Base-by-base conservation (phyloP, 2,888 invertebrate genomes). In the Cerastis rubricosa region DNA sequence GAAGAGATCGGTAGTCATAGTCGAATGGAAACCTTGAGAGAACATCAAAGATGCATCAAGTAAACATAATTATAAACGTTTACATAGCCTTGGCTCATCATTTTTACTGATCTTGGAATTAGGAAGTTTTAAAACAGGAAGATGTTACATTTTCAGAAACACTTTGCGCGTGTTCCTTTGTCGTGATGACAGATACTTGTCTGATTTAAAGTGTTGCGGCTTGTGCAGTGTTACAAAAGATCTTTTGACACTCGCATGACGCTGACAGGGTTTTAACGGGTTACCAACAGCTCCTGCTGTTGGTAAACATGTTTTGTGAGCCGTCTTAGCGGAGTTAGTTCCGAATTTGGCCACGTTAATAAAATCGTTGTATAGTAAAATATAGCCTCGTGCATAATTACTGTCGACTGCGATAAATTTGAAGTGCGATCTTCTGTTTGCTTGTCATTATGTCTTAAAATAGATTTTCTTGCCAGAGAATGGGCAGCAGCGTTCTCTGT, bases 21-120 rank as follows among this genome's bases (percentile, higher is more conserved):
- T 74, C 73, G 78, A 86, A 80, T 81, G 78, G 64, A 43, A 80
- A 81, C 90, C 89, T 90, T 90, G 88, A 84, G 64, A 71, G 66
- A 83, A 83, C 82, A 89, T 90, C 90, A 90, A 90, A 90, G 88
- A 79, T 74, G 67, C 73, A 69, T 72, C 45, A 71, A 71, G 76
- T 83, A 88, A 89, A 84, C 83, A 82, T 22, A 25, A 75, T 54
- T 68, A 68, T 84, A 83, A 83, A 85, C 70, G 86, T 84, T 80
- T 69, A 79, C 82, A 12, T 73, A 47, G 45, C 74, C 85, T 68
- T 70, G 65, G 17, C 51, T 83, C 49, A 49, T 79, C 11, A 74
- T 83, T 71, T 74, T 64, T 51, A 63, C 57, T 63, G n/a, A 49
- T 59, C 45, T 70, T 59, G 51, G 54, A 72, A 76, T 67, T 51